Evolutionary conservation across 2,113 vertebrate genomes (phyloP).

Genomic region (Cochlearius cochlearius): DNA sequence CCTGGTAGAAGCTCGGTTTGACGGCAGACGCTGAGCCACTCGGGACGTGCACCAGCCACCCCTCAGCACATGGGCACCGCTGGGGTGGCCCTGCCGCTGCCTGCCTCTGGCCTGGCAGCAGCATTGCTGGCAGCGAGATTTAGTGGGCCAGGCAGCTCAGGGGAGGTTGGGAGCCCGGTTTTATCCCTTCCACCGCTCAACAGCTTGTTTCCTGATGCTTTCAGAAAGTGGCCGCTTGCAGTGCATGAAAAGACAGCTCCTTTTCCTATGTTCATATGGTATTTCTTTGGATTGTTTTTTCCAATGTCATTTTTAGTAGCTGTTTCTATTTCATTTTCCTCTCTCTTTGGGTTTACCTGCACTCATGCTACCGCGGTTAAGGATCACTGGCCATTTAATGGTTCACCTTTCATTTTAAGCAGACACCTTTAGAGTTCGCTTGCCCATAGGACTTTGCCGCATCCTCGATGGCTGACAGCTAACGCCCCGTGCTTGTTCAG

Average conservation of each 20-base stretch:
- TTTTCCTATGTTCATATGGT: background rate
- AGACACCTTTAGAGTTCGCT: background rate
- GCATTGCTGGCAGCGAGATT: background rate
- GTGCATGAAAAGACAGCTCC: background rate
- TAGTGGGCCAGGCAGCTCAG: background rate
- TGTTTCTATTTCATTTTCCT: background rate
- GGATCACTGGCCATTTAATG: background rate
- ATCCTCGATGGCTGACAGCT: background rate
- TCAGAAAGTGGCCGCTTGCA: background rate
- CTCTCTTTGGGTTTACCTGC: background rate
- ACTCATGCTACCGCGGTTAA: background rate
- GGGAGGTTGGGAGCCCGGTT: background rate
- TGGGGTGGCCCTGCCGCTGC: fast-evolving
- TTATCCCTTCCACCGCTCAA: background rate
- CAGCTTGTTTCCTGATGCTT: background rate
- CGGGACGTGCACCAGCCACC: background rate
- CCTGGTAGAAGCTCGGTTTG: background rate
- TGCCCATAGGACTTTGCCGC: background rate
- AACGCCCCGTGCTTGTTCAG: background rate
- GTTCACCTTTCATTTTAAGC: background rate
- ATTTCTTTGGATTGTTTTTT: background rate
- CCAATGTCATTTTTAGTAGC: background rate
- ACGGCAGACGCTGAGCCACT: background rate
- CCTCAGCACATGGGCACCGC: background rate
- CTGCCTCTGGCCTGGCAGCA: background rate